phyloP scores from a whole-genome alignment of 2,113 vertebrate genomes.

The Rattus rattus region DNA sequence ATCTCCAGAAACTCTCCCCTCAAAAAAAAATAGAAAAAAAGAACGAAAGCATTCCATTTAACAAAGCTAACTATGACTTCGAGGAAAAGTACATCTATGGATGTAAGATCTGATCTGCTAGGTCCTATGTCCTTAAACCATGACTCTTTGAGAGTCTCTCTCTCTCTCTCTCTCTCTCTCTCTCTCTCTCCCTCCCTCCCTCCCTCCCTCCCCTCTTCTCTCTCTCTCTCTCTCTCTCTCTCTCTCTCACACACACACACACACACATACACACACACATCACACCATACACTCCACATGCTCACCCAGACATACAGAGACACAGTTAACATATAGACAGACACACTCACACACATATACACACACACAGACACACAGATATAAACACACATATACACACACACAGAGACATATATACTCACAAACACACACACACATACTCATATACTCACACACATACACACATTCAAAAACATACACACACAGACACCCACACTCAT shows the following conservation, averaged over 20 bases:
- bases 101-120: background rate
- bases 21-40: background rate
- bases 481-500: too few species aligned
- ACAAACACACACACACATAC: too few species aligned
- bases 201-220: too few species aligned
- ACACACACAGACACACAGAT: too few species aligned
- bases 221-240: too few species aligned
- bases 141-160: background rate
- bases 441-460: too few species aligned
- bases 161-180: too few species aligned
- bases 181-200: too few species aligned
- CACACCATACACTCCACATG: background rate
- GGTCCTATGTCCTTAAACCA: background rate
- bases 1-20: background rate
- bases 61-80: conserved; percentile 23
- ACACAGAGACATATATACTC: too few species aligned
- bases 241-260: background rate
- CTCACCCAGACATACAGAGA: background rate
- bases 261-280: background rate
- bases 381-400: too few species aligned
- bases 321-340: too few species aligned
- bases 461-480: too few species aligned
- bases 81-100: background rate
- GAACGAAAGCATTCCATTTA: conserved; percentile 31
- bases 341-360: background rate